Evolutionary conservation across 2,797 vertebrate genomes (phyloP).

Genomic region (Enoplosus armatus): DNA sequence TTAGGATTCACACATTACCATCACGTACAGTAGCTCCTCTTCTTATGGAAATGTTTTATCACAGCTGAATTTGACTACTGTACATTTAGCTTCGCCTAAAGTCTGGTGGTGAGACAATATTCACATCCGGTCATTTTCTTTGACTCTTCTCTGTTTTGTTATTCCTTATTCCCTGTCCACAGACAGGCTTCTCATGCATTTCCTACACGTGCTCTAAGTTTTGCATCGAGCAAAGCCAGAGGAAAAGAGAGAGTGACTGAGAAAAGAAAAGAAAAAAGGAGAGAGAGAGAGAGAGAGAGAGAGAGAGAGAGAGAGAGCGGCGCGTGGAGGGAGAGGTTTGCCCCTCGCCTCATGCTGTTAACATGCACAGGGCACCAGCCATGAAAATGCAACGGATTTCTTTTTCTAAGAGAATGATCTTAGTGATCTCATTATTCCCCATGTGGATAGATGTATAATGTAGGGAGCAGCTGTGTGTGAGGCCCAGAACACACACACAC

Average conservation of each 20-base stretch:
- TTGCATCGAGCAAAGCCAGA: slow-evolving; percentile 38
- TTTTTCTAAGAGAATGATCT: slow-evolving; percentile 63
- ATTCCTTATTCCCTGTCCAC: slow-evolving; percentile 1
- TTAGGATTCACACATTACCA: slow-evolving; percentile 18
- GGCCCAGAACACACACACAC: slow-evolving; percentile 32
- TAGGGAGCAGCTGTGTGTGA: slow-evolving; percentile 40
- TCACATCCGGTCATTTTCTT: slow-evolving; percentile 22
- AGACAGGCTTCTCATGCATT: slow-evolving; percentile 49
- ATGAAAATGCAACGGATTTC: slow-evolving; percentile 55
- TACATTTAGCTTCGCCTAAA: slow-evolving; percentile 44
- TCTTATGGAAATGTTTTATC: slow-evolving; percentile 25
- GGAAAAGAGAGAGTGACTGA: slow-evolving; percentile 11
- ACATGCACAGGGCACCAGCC: slow-evolving; percentile 51
- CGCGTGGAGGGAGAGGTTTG: slow-evolving; percentile 22
- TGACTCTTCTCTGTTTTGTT: not conserved
- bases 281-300: slow-evolving; percentile 14
- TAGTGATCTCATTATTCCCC: slow-evolving; percentile 71
- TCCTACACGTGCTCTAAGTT: slow-evolving; percentile 33
- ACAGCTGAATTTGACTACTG: slow-evolving; percentile 28
- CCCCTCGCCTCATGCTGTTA: slow-evolving; percentile 52
- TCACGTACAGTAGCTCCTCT: not conserved
- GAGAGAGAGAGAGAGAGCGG: not conserved
- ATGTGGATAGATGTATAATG: slow-evolving; percentile 61
- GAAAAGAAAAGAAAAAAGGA: not conserved
- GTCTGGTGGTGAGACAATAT: slow-evolving; percentile 44